Percentiles rank a stretch among this genome's conserved stretches.
Evolutionary conservation across 1,140 invertebrate species (phyloP).

Genomic region (Brachionus koreanus): DNA sequence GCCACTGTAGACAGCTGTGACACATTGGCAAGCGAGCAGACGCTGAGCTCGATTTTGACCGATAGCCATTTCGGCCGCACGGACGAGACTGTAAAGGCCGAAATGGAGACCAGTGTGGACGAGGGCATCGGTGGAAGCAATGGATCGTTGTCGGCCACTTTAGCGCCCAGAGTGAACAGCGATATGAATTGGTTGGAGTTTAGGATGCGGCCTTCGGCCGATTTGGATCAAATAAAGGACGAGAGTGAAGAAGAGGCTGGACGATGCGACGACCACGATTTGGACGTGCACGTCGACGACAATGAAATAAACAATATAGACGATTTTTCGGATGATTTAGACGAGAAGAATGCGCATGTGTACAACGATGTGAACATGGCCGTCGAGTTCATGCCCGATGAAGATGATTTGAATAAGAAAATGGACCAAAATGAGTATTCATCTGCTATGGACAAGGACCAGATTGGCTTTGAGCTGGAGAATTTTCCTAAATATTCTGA

Average conservation of each 20-base stretch:
- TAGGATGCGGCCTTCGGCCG: neutral
- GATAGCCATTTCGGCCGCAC: neutral
- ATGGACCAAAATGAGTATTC: neutral
- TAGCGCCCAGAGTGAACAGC: neutral
- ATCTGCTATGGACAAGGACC: neutral
- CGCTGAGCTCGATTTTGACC: neutral
- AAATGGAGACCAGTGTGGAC: conserved; percentile 37
- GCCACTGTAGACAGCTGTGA: conserved; percentile 5
- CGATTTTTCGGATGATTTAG: conserved; percentile 5
- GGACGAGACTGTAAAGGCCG: neutral
- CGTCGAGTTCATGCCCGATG: neutral
- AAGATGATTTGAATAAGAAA: conserved; percentile 15
- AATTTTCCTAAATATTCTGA: conserved; percentile 21
- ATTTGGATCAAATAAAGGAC: neutral
- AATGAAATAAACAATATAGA: conserved; percentile 39
- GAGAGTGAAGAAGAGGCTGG: neutral
- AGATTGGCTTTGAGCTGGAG: neutral
- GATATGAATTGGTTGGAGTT: neutral
- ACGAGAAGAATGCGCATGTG: neutral
- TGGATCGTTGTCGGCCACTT: conserved; percentile 16
- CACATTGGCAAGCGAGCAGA: conserved; percentile 20
- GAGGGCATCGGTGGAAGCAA: conserved; percentile 13
- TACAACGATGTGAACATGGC: neutral
- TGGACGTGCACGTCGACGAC: conserved; percentile 27
- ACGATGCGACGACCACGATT: neutral